These are phyloP conservation scores for Meleagris gallopavo DNA, from an alignment of 2,113 vertebrate genomes.

Conservation along the genomic window DNA sequence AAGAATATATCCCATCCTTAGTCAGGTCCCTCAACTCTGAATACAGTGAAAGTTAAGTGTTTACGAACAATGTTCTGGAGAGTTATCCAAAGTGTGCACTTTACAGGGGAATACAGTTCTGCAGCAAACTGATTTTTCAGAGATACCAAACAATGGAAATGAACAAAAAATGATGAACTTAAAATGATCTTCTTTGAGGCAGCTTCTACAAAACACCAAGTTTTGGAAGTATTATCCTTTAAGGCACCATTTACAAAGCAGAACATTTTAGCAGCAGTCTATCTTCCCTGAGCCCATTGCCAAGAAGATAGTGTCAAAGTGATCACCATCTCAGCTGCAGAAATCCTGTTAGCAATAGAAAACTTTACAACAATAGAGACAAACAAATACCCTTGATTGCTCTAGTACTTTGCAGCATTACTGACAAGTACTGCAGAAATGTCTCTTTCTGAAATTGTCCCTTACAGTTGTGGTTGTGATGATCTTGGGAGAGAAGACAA, in stretches of 20 bases:
- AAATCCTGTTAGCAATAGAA: background rate
- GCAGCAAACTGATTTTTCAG: background rate
- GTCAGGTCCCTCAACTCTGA: background rate
- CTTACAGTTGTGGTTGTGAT: background rate
- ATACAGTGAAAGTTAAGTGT: background rate
- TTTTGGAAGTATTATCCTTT: background rate
- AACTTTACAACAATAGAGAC: background rate
- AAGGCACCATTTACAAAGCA: background rate
- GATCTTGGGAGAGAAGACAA: background rate
- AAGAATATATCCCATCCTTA: background rate
- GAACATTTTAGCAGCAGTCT: background rate
- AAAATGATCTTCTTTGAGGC: background rate
- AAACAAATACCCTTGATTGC: background rate
- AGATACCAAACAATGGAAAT: background rate
- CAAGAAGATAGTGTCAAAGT: background rate
- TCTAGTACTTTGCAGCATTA: background rate
- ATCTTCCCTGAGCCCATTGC: background rate
- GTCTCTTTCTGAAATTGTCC: background rate
- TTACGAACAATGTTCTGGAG: background rate
- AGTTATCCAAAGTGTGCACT: background rate
- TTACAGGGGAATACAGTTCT: background rate
- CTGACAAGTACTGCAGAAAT: background rate
- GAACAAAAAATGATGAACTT: background rate
- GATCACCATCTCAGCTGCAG: background rate
- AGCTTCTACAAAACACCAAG: background rate